These are phyloP conservation scores for Idaea aversata DNA, from an alignment of 2,888 invertebrate genomes.

Conservation along the genomic window DNA sequence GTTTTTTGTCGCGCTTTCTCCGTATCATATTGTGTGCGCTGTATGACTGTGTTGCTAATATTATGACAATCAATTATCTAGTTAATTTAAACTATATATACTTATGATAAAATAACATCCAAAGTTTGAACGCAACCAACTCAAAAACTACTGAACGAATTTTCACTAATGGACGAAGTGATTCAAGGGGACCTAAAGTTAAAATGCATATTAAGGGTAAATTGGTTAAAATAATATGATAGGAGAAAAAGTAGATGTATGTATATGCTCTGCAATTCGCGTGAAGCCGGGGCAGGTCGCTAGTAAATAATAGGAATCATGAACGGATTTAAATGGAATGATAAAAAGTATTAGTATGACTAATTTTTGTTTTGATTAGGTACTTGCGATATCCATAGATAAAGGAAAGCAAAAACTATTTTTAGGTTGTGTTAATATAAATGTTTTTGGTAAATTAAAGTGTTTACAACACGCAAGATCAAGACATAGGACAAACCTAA, in stretches of 20 bases:
- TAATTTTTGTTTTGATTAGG: neutral
- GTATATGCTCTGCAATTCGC: too few relatives aligned
- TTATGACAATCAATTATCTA: neutral
- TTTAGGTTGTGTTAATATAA: neutral
- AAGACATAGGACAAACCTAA: too few relatives aligned
- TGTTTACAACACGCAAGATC: neutral
- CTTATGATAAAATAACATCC: too few relatives aligned
- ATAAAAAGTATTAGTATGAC: neutral
- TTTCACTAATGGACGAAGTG: too few relatives aligned
- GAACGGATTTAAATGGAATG: neutral
- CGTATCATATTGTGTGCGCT: slow-evolving; percentile 32
- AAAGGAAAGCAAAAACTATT: neutral
- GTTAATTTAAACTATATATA: neutral
- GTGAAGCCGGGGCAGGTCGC: too few relatives aligned
- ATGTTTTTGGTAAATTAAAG: neutral
- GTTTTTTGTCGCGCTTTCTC: slow-evolving; percentile 38
- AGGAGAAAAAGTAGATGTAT: too few relatives aligned
- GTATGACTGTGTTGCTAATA: slow-evolving; percentile 10
- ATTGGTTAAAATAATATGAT: too few relatives aligned
- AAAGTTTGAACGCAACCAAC: too few relatives aligned
- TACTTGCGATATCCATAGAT: neutral
- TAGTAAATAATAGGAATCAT: neutral
- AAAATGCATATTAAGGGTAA: too few relatives aligned
- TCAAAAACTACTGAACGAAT: too few relatives aligned
- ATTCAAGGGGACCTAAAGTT: too few relatives aligned